Base-by-base conservation (phyloP, 2,797 vertebrate species). In the Odontamblyopus rebecca region DNA sequence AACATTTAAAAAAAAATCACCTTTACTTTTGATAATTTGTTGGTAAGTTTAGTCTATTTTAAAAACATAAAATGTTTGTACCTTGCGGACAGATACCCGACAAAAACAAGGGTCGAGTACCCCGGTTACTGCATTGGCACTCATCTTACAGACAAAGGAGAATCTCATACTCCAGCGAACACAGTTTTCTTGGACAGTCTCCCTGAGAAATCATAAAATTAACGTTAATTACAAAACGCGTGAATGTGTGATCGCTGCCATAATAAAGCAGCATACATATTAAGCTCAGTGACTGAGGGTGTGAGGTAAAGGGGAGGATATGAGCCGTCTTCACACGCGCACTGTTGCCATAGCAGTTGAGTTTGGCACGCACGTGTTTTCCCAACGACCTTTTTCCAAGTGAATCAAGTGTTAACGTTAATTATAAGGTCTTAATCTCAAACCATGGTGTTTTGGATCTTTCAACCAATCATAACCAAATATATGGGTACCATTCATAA, bases 51-150 rank as follows among this genome's bases (percentile, higher is more conserved):
- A 74, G 5, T 32, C 60, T 8, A 68, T 68, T 62, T 70, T 76
- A 63, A 67, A 57, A 23, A 41, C 3, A 41, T 61, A 18, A 53
- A 54, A 23, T 54, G 53, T 59, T 19, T 50, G 30, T 93, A 96
- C 98, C 95, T 99, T 99, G 35, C 98, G 92, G 63, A 99, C 96
- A 73, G 98, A 99, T 51, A 99, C 96, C 56, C 98, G 91, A 89
- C 95, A 99, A 85, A 97, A 62, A 82, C 97, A 97, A 1, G 96
- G 93, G 72, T 98, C 97, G 5, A 99, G 92, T 68, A 98, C 83
- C 68, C 98, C 98, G 0, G 96, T 97, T 53, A 93, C 87, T 13
- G 96, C 94, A 35, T 92, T 97, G 72, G 96, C 97, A 12, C 95
- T 98, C 95, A 98, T 98, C 86, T 98, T 99, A 87, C 96, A 98